Percentiles rank a stretch among this genome's conserved stretches.
These are phyloP conservation scores for Liodrosophila aerea DNA, from an alignment of 2,888 invertebrate genomes.

Conservation along the genomic window DNA sequence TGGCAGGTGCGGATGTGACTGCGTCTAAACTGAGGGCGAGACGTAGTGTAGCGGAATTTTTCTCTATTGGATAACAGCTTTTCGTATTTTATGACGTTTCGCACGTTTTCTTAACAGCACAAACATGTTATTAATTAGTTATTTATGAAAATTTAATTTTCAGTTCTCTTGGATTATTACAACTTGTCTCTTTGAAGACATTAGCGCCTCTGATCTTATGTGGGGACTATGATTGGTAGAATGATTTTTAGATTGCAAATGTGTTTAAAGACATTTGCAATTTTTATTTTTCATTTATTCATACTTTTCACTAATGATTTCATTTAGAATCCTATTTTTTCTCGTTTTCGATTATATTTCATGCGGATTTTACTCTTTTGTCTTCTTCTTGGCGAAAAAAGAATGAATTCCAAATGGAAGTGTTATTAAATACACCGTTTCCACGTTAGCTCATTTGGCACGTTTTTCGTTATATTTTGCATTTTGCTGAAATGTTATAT, in stretches of 20 bases:
- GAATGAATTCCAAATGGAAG: conserved; percentile 46
- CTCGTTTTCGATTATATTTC: conserved; percentile 26
- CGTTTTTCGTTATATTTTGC: no score
- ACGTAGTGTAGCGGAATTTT: conserved; percentile 65
- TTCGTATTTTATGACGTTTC: conserved; percentile 47
- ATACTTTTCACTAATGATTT: conserved; percentile 12
- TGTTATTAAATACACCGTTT: conserved; percentile 47
- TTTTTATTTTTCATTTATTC: conserved; percentile 1
- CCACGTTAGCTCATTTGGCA: no score
- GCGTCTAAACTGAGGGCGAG: conserved; percentile 14
- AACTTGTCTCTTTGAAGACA: conserved; percentile 40
- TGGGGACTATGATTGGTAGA: conserved; percentile 24
- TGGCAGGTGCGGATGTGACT: conserved; percentile 49
- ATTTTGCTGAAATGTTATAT: no score
- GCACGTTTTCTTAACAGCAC: conserved; percentile 30
- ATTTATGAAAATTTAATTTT: conserved; percentile 22
- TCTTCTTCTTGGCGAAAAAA: conserved; percentile 49
- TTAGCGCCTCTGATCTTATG: conserved; percentile 29
- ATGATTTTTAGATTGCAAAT: conserved; percentile 4
- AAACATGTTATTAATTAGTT: conserved; percentile 27
- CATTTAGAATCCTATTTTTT: conserved; percentile 13
- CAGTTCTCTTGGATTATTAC: conserved; percentile 38
- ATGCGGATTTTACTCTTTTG: conserved; percentile 33
- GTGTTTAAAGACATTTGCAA: not conserved
- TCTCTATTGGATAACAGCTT: conserved; percentile 72